Evolutionary conservation across 2,888 invertebrate species (phyloP), one percentile per base, ranked within the genome.

Genomic region (Folsomia candida): DNA sequence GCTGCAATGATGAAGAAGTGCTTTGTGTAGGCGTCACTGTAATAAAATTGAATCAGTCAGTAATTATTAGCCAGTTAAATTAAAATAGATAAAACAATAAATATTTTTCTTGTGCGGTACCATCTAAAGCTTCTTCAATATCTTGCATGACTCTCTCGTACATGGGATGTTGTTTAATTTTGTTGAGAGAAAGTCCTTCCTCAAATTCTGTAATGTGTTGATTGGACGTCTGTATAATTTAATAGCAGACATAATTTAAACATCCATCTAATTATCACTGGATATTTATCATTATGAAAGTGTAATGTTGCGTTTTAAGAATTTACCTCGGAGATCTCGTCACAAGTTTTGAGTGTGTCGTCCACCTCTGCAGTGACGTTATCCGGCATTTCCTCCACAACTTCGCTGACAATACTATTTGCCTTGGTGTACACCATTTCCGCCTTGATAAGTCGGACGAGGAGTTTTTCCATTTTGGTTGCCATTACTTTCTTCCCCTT

Each of bases 341-440:
- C 60, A 24, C 60, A 60, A 18, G 4, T 20, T 4, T 60, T 11
- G 22, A 60, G 14, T 11, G 25, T 60, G 22, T 3, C 18, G 4
- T 60, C 60, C 14, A 25, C 60, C 14, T 60, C 27, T 6, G 4
- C 14, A 60, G 6, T 11, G 22, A 3, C 24, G 6, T 60, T n/a
- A 24, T 60, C 26, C 22, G 60, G 60, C 26, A 60, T 60, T 24
- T 20, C 60, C 18, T 60, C 60, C 25, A 25, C 60, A 24, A 60
- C 26, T 20, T 60, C 18, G 6, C 6, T 60, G 4, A 60, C 60
- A 24, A 60, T 60, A 6, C 18, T 4, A 9, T 2, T 24, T 18
- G 60, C 22, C 22, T 60, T 26, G 25, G 60, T 26, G n/a, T 60
- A 60, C 6, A 54, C 22, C 54, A 54, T 54, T 54, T 54, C 54